Evolutionary conservation across 1,140 invertebrate species (phyloP).

Genomic region (Heliconius nattereri): DNA sequence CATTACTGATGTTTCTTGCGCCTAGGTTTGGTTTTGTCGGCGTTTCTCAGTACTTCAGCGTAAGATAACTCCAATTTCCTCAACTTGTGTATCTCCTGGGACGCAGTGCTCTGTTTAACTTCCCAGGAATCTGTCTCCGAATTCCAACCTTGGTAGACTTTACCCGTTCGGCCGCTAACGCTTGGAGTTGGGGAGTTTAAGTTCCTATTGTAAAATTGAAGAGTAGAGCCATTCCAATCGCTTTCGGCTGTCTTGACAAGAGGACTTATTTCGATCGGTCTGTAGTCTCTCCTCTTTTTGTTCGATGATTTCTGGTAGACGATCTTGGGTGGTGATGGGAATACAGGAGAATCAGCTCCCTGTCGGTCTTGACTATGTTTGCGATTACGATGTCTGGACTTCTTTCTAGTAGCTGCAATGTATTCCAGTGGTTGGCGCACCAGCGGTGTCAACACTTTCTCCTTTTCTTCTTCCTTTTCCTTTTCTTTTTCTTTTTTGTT

Average conservation of each 20-base stretch:
- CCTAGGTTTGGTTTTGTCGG: conserved; percentile 81
- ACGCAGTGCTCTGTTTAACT: conserved; percentile 87
- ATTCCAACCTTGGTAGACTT: conserved; percentile 79
- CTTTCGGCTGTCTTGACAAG: conserved; percentile 60
- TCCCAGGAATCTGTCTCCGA: conserved; percentile 81
- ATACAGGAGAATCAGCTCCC: conserved; percentile 83
- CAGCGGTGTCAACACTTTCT: conserved; percentile 80
- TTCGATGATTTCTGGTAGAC: conserved; percentile 81
- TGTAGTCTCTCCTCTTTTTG: conserved; percentile 82
- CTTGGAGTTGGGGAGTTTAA: conserved; percentile 80
- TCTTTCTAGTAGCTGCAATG: conserved; percentile 84
- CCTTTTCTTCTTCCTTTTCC: conserved; percentile 72
- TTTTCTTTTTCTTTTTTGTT: conserved; percentile 55
- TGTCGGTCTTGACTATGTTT: conserved; percentile 82
- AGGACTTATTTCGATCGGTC: conserved; percentile 77
- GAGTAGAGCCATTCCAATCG: conserved; percentile 85
- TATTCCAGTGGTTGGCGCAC: conserved; percentile 86
- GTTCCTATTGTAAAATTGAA: conserved; percentile 84
- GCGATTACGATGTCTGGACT: conserved; percentile 83
- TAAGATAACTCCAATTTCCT: conserved; percentile 91
- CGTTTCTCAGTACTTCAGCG: conserved; percentile 89
- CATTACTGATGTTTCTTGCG: conserved; percentile 79
- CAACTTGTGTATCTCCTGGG: conserved; percentile 89
- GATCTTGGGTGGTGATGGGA: conserved; percentile 82
- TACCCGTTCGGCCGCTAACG: conserved; percentile 75